Conservation (phyloP, 2,888 invertebrate species). For the Epirrhoe tristata region DNA sequence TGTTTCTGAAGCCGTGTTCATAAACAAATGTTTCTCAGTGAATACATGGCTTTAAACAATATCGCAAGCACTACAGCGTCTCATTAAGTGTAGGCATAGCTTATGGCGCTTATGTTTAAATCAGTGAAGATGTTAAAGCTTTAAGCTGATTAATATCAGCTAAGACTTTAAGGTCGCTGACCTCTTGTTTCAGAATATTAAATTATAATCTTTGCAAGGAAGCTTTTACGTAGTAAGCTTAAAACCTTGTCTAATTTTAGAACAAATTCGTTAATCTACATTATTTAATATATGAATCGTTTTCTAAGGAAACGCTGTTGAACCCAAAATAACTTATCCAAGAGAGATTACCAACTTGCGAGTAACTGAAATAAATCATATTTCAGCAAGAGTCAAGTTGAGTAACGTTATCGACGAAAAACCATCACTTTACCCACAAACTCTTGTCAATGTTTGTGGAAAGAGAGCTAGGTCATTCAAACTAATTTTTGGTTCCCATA, state of each 20-base stretch:
- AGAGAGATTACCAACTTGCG: conserved; percentile 42
- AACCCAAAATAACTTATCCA: conserved; percentile 42
- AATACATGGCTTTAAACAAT: too few relatives aligned
- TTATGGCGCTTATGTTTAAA: too few relatives aligned
- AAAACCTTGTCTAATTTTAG: background rate
- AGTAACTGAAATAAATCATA: conserved; percentile 47
- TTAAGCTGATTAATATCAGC: too few relatives aligned
- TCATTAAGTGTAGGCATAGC: too few relatives aligned
- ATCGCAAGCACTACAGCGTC: too few relatives aligned
- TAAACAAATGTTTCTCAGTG: too few relatives aligned
- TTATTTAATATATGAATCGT: conserved; percentile 12
- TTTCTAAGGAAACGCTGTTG: conserved; percentile 21
- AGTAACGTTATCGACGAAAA: conserved; percentile 52
- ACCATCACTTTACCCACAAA: conserved; percentile 49
- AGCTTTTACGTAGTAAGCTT: background rate
- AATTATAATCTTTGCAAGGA: too few relatives aligned
- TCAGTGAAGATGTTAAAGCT: too few relatives aligned
- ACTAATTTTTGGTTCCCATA: too few relatives aligned
- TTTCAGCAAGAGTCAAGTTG: conserved; percentile 41
- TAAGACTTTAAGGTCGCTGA: too few relatives aligned
- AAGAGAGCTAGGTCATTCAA: conserved; percentile 21
- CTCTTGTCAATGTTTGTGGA: conserved; percentile 32
- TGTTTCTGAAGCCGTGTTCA: too few relatives aligned
- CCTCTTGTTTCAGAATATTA: background rate
- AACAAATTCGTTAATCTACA: conserved; percentile 5